phyloP scores from a whole-genome alignment of 2,888 invertebrate genomes.

The Conomelus anceps region DNA sequence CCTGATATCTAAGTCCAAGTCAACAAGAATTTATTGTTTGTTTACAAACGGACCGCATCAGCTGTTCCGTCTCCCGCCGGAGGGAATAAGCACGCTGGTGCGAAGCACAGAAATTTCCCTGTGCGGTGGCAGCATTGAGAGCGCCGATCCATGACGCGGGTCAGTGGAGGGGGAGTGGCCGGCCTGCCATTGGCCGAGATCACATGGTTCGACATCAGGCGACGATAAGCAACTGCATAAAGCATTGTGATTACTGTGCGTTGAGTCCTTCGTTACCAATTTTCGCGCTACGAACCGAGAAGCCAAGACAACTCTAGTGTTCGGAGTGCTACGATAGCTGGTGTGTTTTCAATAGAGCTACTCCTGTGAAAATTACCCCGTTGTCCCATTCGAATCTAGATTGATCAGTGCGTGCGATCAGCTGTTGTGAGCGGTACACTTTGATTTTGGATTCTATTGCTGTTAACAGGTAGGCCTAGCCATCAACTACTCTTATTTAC shows the following conservation, averaged over 20 bases:
- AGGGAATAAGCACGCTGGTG: background rate
- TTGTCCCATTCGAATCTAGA: background rate
- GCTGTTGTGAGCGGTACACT: background rate
- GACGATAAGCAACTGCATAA: slow-evolving; percentile 52
- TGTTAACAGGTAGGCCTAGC: background rate
- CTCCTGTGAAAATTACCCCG: background rate
- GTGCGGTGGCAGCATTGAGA: background rate
- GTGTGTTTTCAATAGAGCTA: background rate
- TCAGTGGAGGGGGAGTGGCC: background rate
- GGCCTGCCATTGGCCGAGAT: slow-evolving; percentile 53
- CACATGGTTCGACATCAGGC: slow-evolving; percentile 73
- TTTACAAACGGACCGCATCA: background rate
- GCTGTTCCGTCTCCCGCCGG: background rate
- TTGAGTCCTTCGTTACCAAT: slow-evolving; percentile 35
- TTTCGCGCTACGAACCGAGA: background rate
- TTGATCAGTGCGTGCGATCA: background rate
- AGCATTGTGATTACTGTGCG: slow-evolving; percentile 25
- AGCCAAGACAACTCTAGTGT: background rate
- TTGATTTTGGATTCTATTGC: background rate
- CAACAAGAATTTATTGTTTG: background rate
- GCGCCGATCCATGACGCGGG: background rate
- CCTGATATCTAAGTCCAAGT: background rate
- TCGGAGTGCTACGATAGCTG: background rate
- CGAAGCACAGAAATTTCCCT: background rate
- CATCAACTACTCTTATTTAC: background rate